Percentiles rank a stretch among this genome's conserved stretches.
phyloP scores from a whole-genome alignment of 2,113 vertebrate species.

The Myotis yumanensis region DNA sequence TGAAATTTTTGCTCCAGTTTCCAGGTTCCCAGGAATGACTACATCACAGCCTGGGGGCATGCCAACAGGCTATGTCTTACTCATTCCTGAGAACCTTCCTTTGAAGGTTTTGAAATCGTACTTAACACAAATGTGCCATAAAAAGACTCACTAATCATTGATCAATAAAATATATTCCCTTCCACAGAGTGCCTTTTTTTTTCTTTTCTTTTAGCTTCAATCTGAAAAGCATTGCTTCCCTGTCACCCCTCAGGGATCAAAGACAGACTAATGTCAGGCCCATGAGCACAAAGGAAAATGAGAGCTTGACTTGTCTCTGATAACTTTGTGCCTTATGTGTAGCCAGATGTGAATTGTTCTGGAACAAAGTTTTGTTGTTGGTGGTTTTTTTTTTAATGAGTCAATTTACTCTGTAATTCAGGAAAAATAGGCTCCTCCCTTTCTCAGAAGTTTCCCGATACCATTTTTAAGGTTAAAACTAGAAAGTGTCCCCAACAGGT shows the following conservation, averaged over 20 bases:
- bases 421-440: neutral
- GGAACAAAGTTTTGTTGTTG: neutral
- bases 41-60: neutral
- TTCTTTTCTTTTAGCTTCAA: neutral
- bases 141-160: conserved; percentile 42
- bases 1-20: neutral
- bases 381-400: neutral
- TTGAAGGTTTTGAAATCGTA: neutral
- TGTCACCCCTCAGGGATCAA: neutral
- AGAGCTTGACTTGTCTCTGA: neutral
- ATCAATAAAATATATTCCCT: conserved; percentile 48
- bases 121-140: conserved; percentile 30
- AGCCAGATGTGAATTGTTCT: neutral
- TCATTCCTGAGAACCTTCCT: neutral
- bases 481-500: neutral
- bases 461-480: neutral
- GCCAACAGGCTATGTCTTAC: neutral
- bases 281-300: neutral
- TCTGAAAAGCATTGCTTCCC: conserved; percentile 9
- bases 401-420: neutral
- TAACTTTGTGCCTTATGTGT: neutral
- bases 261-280: neutral
- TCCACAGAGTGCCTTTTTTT: neutral
- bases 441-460: neutral
- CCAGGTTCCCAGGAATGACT: neutral